Conservation (phyloP, 2,113 vertebrate genomes). For the Crotalus tigris region DNA sequence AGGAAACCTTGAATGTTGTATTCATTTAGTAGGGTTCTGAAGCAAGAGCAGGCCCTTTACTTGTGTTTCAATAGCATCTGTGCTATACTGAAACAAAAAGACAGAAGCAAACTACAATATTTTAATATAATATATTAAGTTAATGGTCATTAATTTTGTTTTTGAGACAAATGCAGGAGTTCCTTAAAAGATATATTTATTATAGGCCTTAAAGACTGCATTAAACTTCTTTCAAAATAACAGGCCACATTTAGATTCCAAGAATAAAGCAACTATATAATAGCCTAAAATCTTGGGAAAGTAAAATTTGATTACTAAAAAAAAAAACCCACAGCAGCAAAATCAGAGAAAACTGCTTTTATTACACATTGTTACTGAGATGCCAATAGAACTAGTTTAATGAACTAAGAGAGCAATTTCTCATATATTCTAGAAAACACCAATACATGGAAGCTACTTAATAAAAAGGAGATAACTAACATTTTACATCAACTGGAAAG, state of each 20-base stretch:
- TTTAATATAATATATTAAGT: not conserved
- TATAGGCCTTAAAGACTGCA: not conserved
- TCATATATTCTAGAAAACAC: not conserved
- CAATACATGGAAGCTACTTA: not conserved
- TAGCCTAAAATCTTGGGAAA: not conserved
- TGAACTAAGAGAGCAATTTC: not conserved
- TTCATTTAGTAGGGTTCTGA: slow-evolving; percentile 12
- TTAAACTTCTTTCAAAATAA: not conserved
- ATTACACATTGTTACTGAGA: not conserved
- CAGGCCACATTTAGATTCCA: not conserved
- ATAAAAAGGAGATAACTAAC: not conserved
- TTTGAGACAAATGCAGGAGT: not conserved
- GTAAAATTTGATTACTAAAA: not conserved
- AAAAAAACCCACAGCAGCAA: not conserved
- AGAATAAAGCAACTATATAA: not conserved
- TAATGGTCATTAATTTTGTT: not conserved
- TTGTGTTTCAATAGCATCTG: not conserved
- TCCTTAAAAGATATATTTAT: not conserved
- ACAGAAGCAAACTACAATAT: not conserved
- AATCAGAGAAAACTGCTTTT: not conserved
- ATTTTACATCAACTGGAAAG: not conserved
- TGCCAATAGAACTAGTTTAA: not conserved
- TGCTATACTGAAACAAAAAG: slow-evolving; percentile 3
- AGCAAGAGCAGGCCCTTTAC: not conserved
- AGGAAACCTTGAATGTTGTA: slow-evolving; percentile 20